These are phyloP conservation scores for Sebastes iracundus DNA, from an alignment of 2,797 vertebrate genomes.

Conservation along the genomic window DNA sequence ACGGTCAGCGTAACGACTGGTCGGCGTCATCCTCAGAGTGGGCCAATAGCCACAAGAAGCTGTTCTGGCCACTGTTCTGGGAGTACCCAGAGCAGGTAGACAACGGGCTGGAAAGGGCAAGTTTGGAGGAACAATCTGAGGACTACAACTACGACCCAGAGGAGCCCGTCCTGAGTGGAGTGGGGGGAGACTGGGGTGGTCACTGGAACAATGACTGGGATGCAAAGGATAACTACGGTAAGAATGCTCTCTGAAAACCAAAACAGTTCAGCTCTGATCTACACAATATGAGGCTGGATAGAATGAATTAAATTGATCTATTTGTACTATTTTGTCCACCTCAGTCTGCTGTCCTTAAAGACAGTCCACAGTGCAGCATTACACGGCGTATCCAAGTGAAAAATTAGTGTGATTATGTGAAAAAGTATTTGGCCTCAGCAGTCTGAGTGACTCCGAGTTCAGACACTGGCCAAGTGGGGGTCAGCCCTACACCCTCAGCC, in stretches of 20 bases:
- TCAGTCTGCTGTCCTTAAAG: no score
- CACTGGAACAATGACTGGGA: constrained; percentile 84
- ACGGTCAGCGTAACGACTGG: constrained; percentile 85
- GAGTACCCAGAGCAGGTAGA: constrained; percentile 82
- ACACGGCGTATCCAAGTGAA: no score
- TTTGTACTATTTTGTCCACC: no score
- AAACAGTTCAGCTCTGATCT: background rate
- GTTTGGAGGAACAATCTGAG: constrained; percentile 72
- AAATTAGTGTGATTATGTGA: no score
- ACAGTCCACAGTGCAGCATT: no score
- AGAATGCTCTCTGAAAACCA: constrained; percentile 41
- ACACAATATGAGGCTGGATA: background rate
- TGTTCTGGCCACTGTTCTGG: constrained; percentile 92
- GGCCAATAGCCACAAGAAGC: constrained; percentile 82
- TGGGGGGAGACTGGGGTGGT: constrained; percentile 77
- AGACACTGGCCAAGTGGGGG: no score
- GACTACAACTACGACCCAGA: constrained; percentile 82
- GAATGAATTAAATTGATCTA: background rate
- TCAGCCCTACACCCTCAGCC: no score
- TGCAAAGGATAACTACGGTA: constrained; percentile 86
- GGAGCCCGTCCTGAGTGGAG: constrained; percentile 82
- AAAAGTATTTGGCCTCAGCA: no score
- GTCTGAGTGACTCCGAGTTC: no score
- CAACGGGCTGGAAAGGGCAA: constrained; percentile 60
- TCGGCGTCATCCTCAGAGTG: constrained; percentile 81